Base-by-base conservation (phyloP, 64 coral and sea anemone species). In the Montipora cactus region DNA sequence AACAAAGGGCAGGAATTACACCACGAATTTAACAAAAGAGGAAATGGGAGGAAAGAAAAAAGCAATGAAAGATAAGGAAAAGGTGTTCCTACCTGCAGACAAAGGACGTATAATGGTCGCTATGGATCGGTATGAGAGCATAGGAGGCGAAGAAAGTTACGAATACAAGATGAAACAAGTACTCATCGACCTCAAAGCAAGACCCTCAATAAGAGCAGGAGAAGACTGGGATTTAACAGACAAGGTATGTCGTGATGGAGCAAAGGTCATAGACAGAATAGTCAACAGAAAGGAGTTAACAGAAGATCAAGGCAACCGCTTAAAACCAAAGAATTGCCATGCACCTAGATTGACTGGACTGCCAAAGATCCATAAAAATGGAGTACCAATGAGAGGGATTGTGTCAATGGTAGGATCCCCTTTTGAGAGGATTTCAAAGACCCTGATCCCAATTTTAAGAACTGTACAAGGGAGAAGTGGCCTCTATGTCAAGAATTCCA, bases 381-480 rank as follows among this genome's bases (percentile, higher is more conserved):
- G 28, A 37, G 28, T 37, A 37, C 28, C 28, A 37, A 37, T 37
- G 28, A 37, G 28, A 37, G 28, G 28, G 28, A 37, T 37, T 37
- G 28, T 37, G 28, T 37, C 28, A 37, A 37, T 37, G 28, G 28
- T 37, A 37, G 28, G 28, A 37, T 37, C 28, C 28, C 28, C 28
- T 37, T 37, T 75, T 28, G 37, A 75, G 73, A 75, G 28, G 73
- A 28, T 75, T 28, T 75, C 73, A 28, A 28, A 75, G 11, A 75
- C 73, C 73, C 73, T 75, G 73, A 75, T 75, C 73, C 73, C 73
- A 44, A 75, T 75, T 37, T 75, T 75, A 28, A 75, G 73, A 75
- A 75, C 73, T 37, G 28, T 37, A 37, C 28, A 37, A 37, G 28
- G 28, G 1, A 37, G 28, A 37, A 37, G 28, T 37, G 28, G 28